Evolutionary conservation across 1,140 invertebrate species (phyloP), one percentile per base, ranked within the genome.

Genomic region (Archivesica marissinica): DNA sequence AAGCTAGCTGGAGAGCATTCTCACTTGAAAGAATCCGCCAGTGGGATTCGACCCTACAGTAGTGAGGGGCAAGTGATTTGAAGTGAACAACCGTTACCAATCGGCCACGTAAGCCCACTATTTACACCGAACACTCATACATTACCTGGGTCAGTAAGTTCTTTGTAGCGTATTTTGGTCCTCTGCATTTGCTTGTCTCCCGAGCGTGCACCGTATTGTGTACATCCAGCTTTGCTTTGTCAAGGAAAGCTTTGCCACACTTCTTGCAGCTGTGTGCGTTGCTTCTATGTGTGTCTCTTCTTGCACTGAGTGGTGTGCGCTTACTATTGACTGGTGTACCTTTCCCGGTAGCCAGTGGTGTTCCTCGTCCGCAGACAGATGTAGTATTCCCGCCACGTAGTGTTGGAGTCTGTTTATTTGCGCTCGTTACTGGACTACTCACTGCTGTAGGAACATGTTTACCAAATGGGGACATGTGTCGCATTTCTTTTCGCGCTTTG

Each of bases 221-320:
- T 0, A 81, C 79, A 20, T 81, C 61, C 28, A 72, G 47, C 33
- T 81, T 70, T 13, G 79, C 41, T 25, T 28, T 66, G 33, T 81
- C 79, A 13, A 72, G 47, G 28, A 81, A 81, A 25, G 44, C 54
- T 52, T 81, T 81, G 13, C 79, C 79, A n/a, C 79, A 81, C 47
- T 81, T 81, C 66, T 39, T 52, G 38, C 79, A 81, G 17, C 30
- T 72, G 35, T 52, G 72, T 28, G 17, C 44, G 23, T 52, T 44
- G 17, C 64, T 28, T 13, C n/a, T 35, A 2, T 13, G 23, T 7
- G 11, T 76, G 20, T 23, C 25, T 23, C 1, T 38, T 23, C 56
- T 76, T 1, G 50, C 30, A 76, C 74, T 76, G 11, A 39, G 68
- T 47, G 68, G 68, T 39, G 39, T 72, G 30, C 28, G 33, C 4